Conservation (phyloP, 2,888 invertebrate genomes). For the Sphaerophoria taeniata region DNA sequence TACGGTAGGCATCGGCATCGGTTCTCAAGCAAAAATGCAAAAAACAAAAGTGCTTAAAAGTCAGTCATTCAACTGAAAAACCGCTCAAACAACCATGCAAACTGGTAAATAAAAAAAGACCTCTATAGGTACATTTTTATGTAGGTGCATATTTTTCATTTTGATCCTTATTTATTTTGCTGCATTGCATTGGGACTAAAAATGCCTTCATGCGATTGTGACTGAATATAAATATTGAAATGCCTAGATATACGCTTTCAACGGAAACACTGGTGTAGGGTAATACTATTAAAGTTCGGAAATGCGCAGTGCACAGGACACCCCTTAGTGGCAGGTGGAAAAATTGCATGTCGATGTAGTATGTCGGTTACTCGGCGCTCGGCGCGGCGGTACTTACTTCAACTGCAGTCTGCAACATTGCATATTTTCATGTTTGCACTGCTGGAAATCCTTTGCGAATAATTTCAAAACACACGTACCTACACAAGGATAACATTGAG, state of each 20-base stretch:
- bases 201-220: background rate
- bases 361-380: background rate
- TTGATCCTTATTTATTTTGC: conserved; percentile 36
- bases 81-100: conserved; percentile 18
- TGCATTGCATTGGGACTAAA: conserved; percentile 41
- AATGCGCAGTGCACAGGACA: conserved; percentile 55
- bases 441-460: conserved; percentile 47
- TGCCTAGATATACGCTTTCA: conserved; percentile 38
- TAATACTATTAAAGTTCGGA: conserved; percentile 60
- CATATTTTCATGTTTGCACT: conserved; percentile 31
- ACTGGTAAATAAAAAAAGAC: conserved; percentile 7
- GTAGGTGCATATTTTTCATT: background rate
- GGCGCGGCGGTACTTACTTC: conserved; percentile 22
- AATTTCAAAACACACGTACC: conserved; percentile 8
- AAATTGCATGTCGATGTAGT: background rate
- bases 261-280: conserved; percentile 38
- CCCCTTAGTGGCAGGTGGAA: conserved; percentile 52
- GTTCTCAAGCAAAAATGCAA: background rate
- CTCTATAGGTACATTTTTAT: background rate
- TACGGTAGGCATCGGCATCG: background rate
- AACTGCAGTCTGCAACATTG: conserved; percentile 31
- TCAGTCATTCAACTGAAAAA: conserved; percentile 39
- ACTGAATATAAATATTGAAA: conserved; percentile 9
- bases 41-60: conserved; percentile 19
- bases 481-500: conserved; percentile 24